Base-by-base conservation (phyloP, 1,140 invertebrate species). In the Venustaconcha ellipsiformis region DNA sequence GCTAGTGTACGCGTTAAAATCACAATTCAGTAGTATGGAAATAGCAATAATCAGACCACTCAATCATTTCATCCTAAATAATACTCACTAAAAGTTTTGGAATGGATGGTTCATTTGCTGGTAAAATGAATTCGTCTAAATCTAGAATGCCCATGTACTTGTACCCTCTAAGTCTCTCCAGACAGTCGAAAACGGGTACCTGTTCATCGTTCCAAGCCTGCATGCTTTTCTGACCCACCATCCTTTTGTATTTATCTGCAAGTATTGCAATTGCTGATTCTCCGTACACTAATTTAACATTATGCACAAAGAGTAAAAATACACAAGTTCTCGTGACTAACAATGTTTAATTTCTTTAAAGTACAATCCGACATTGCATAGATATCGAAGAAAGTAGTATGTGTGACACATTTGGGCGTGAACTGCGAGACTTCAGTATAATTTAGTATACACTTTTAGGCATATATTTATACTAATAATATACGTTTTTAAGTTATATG, bases 121-220 rank as follows among this genome's bases (percentile, higher is more conserved):
- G 69, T 58, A 76, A 56, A 5, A 76, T 48, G 59, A 70, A 76
- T 58, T 76, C 74, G 57, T 76, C 74, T 14, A 71, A 66, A 57
- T 76, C 74, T 14, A 76, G 11, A 11, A 71, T 15, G 3, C 56
- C 69, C 17, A 76, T 14, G 56, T 76, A 76, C 30, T 67, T 64
- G 57, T 76, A 76, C 4, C 74, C 74, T 23, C 63, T 64, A 17
- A 76, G 56, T 15, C 63, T 64, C 20, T 70, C 74, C 13, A 70
- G 13, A 37, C 74, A 76, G 48, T 76, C 74, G 26, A 63, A 76
- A 26, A 76, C 68, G 12, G 67, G 67, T n/a, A 76, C 59, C 12
- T 76, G 74, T 60, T 76, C 74, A 23, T 76, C 74, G n/a, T 76
- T 70, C 74, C 67, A 76, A 3, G 74, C 74, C 30, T 76, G 74